These are phyloP conservation scores for Nycticorax nycticorax DNA, from an alignment of 2,113 vertebrate species.

Conservation along the genomic window DNA sequence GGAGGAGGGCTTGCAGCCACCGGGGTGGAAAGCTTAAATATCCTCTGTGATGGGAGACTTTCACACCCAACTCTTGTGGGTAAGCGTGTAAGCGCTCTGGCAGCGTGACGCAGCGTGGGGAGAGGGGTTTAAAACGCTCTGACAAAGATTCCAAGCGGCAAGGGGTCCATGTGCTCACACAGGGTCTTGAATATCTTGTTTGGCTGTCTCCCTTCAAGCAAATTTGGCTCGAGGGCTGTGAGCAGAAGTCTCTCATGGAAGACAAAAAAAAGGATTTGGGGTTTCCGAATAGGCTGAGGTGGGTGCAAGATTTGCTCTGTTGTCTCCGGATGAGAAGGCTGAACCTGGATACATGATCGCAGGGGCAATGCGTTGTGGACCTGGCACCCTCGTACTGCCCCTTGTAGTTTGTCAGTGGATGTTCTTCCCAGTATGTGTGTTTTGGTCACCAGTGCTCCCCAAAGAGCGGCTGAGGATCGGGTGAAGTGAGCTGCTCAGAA, in stretches of 20 bases:
- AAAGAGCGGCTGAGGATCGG: neutral
- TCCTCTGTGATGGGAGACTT: neutral
- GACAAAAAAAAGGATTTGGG: too few species aligned
- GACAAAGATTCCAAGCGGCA: neutral
- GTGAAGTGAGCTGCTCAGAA: neutral
- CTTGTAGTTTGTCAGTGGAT: rapidly evolving
- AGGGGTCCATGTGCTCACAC: neutral
- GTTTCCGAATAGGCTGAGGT: neutral
- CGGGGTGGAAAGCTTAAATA: neutral
- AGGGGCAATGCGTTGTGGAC: neutral
- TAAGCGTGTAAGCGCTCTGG: too few species aligned
- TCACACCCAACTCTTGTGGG: neutral
- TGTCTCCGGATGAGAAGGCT: neutral
- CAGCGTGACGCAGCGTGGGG: neutral
- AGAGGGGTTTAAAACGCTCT: neutral
- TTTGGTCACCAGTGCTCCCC: neutral
- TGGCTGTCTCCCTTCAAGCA: neutral
- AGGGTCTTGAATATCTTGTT: neutral
- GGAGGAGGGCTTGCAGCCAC: neutral
- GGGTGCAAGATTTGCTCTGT: neutral
- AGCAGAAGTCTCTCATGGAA: neutral
- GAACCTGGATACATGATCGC: rapidly evolving
- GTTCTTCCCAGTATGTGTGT: neutral
- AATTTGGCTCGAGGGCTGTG: neutral
- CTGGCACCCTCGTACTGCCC: neutral